Evolutionary conservation across 2,113 vertebrate genomes (phyloP), one percentile per base, ranked within the genome.

Genomic region (Ursus arctos): DNA sequence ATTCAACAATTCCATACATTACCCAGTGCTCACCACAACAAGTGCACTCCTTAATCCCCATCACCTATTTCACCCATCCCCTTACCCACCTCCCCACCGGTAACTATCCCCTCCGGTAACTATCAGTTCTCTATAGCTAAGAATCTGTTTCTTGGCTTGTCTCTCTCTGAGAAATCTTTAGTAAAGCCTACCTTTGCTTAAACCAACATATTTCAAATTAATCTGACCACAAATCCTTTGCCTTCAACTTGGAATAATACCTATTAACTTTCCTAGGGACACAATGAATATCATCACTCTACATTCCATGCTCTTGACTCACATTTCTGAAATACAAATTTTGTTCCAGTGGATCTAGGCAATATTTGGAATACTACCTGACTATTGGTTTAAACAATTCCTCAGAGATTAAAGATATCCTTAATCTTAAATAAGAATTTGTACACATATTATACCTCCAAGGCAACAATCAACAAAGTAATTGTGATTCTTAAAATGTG

Each of bases 321-420:
- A 96, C 2, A 93, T 97, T 94, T 98, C 93, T 92, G 97, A 93
- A 98, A 98, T 55, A 98, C 47, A 95, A 96, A 98, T 86, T 77
- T 88, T 94, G 89, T 84, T 95, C 92, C 85, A 97, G 94, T 51
- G 87, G 79, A 88, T 89, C 82, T 63, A 98, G 61, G 96, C 19
- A 98, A 97, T 87, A 96, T 95, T 79, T 97, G 88, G 88, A 96
- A 95, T 84, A 97, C 57, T 93, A 69, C 79, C 88, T 97, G 71
- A 61, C 87, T 98, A 82, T 51, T 59, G 49, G 21, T 87, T 94
- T 88, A 97, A 95, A 97, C 59, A 89, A 93, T 85, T 88, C 51
- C 83, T 96, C 93, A 94, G 15, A 83, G 86, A 96, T 95, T 95
- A 94, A 93, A 94, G n/a, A 59, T n/a, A 83, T 6, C 36, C 2